Base-by-base conservation (phyloP, 2,797 vertebrate species). In the Babyrousa celebensis region DNA sequence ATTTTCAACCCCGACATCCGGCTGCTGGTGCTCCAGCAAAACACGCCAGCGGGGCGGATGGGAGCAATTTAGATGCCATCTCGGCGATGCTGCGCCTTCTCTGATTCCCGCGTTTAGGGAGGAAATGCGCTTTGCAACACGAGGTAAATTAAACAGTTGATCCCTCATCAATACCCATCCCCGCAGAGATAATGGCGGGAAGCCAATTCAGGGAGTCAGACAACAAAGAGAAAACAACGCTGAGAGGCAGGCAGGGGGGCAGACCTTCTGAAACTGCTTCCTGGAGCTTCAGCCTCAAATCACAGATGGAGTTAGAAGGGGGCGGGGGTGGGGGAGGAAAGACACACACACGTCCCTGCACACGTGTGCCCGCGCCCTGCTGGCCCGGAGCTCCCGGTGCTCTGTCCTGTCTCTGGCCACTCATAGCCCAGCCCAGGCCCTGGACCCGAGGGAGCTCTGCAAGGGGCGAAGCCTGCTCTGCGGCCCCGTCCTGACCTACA, bases 401-500 rank as follows among this genome's bases (percentile, higher is more conserved):
- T 48, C 43, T 36, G 36, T 36, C 36, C 36, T 4, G 3, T 2
- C 6, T 67, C 27, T 12, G 43, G 70, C 65, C 5, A 0, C 25
- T 56, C 1, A 0, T 25, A 70, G 18, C 9, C 27, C n/a, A 18
- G 7, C 25, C 6, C 18, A n/a, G 74, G 52, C 6, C 74, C 68
- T 21, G 12, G 16, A 40, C 17, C 8, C 48, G 36, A 68, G 32
- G 17, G 15, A 14, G 29, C 58, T 48, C 58, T 15, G 20, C 16
- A 65, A 65, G 71, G 16, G 23, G 1, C 29, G 32, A 7, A 29
- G 5, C 25, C 23, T n/a, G 14, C 58, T 5, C 40, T 27, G 27
- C 12, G 12, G 12, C 17, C 32, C 9, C 60, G 1, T 6, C 1
- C 0, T 60, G 40, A 27, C 48, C 27, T n/a, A 10, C 0, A 17